These are phyloP conservation scores for Scaptomyza flava DNA, from an alignment of 2,888 invertebrate genomes.

Conservation along the genomic window DNA sequence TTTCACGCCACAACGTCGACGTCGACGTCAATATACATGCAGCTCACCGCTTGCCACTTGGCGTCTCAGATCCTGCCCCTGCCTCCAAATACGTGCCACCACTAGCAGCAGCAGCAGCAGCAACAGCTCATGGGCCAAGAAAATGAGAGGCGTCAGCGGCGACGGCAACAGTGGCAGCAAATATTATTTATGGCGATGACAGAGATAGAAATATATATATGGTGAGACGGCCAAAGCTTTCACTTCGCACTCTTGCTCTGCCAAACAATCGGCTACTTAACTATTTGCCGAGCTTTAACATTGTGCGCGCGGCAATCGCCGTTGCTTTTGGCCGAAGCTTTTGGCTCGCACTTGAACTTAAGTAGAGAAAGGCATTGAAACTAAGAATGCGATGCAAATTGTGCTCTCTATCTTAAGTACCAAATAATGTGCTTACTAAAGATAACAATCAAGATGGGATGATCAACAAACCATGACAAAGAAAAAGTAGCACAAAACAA, in stretches of 20 bases:
- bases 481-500: background rate
- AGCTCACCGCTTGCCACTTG: slow-evolving; percentile 11
- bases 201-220: slow-evolving; percentile 9
- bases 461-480: background rate
- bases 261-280: slow-evolving; percentile 13
- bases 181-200: slow-evolving; percentile 66
- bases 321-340: slow-evolving; percentile 12
- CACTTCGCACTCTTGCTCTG: slow-evolving; percentile 10
- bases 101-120: background rate
- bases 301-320: too few relatives aligned
- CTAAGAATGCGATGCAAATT: slow-evolving; percentile 7
- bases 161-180: slow-evolving; percentile 31
- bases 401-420: background rate
- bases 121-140: slow-evolving; percentile 5
- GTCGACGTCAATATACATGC: slow-evolving; percentile 35
- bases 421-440: background rate
- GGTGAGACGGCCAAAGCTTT: slow-evolving; percentile 34
- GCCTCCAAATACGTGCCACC: background rate
- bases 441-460: background rate
- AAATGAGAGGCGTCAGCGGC: slow-evolving; percentile 24
- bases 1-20: slow-evolving; percentile 35
- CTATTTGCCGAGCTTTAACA: slow-evolving; percentile 20
- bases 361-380: slow-evolving; percentile 22
- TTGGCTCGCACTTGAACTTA: slow-evolving; percentile 42
- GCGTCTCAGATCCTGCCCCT: slow-evolving; percentile 8